Evolutionary conservation across 2,797 vertebrate genomes (phyloP).

Genomic region (Periparus ater): DNA sequence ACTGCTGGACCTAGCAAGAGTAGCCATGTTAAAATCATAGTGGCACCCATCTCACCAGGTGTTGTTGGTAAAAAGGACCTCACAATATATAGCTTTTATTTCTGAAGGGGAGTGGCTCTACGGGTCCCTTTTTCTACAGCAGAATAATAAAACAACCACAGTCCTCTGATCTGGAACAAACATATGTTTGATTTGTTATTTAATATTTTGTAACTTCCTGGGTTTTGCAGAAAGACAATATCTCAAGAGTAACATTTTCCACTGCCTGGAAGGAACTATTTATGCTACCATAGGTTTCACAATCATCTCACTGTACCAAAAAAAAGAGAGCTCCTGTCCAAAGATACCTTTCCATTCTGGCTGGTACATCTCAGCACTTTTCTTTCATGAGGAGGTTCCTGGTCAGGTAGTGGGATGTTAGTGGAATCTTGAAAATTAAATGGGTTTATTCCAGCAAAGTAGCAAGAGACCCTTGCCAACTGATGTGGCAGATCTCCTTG

Average conservation of each 20-base stretch:
- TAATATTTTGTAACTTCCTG: constrained; percentile 51
- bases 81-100: constrained; percentile 35
- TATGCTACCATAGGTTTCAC: not conserved
- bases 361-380: not conserved
- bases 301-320: not conserved
- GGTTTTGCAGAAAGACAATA: constrained; percentile 6
- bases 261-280: not conserved
- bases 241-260: constrained; percentile 22
- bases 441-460: not conserved
- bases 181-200: constrained; percentile 25
- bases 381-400: not conserved
- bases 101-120: constrained; percentile 43
- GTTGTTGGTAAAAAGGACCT: not conserved
- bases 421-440: not conserved
- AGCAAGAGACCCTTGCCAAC: not conserved
- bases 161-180: constrained; percentile 7
- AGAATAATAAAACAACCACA: not conserved
- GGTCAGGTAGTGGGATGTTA: not conserved
- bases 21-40: not conserved
- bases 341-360: not conserved
- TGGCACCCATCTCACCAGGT: constrained; percentile 17
- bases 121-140: not conserved
- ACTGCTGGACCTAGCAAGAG: constrained; percentile 6
- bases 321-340: not conserved
- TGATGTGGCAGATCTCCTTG: not conserved